Evolutionary conservation across 1,140 invertebrate genomes (phyloP), one percentile per base, ranked within the genome.

Genomic region (Lethocerus indicus): DNA sequence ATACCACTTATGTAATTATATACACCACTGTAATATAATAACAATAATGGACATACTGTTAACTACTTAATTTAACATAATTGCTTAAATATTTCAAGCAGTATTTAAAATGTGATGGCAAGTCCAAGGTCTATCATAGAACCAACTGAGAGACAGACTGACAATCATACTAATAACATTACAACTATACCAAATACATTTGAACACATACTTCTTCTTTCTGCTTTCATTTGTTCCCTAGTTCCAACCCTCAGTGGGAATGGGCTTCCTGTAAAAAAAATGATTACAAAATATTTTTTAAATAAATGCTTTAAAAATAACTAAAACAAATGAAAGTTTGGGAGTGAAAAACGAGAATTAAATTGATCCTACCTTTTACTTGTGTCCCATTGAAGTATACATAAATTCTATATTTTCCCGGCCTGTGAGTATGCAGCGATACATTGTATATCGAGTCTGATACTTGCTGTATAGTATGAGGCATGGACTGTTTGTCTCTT

Each of bases 341-440:
- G 29, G 29, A n/a, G 29, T 9, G 7, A 32, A 9, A 32, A 32
- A 32, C 29, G n/a, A 32, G 7, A 32, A 32, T 32, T 32, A 32
- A 32, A 32, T n/a, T 32, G 23, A 18, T 18, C 21, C 49, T 51
- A 64, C 92, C 91, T 71, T 87, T 86, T n/a, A 97, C 86, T 60
- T 95, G 90, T 55, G 84, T 83, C 3, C 88, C 88, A 64, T 96
- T 97, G 63, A 95, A 97, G 59, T 90, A 92, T 14, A 95, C 78
- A 61, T 93, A 91, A 27, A 96, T 76, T 44, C 84, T 75, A 65
- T 98, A 94, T 64, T 91, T 90, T 37, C 93, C 94, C 39, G 83
- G 76, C 37, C 86, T 79, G 47, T 81, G 74, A 0, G 94, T 92
- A 54, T 85, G 81, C 58, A 97, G 93, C 9, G 86, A 83, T 2